These are phyloP conservation scores for Salvelinus sp. DNA, from an alignment of 2,113 vertebrate species.

Conservation along the genomic window DNA sequence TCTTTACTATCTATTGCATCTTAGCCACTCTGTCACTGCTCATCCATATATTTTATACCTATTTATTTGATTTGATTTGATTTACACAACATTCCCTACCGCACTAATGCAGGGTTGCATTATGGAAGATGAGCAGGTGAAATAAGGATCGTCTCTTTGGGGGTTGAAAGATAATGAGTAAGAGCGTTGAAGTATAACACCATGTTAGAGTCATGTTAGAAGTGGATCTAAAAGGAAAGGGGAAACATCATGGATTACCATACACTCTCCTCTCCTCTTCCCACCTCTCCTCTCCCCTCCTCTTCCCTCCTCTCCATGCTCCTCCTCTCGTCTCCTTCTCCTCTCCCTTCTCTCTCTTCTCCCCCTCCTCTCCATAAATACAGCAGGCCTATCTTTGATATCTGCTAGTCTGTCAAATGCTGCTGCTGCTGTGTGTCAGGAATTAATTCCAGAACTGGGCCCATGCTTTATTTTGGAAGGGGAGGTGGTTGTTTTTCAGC, in stretches of 20 bases:
- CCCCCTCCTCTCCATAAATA: neutral
- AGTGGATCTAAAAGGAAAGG: conserved; percentile 17
- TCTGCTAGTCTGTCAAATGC: too few species aligned
- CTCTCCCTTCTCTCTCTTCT: neutral
- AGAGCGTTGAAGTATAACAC: neutral
- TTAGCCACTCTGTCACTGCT: too few species aligned
- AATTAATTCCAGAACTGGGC: too few species aligned
- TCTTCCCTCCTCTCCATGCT: neutral
- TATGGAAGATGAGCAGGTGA: conserved; percentile 6
- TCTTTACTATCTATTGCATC: too few species aligned
- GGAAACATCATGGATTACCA: conserved; percentile 31
- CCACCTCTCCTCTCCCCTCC: neutral
- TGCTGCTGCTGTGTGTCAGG: too few species aligned
- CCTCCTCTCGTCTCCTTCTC: too few species aligned
- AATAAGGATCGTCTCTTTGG: neutral
- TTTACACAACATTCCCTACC: too few species aligned
- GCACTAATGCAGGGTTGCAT: neutral
- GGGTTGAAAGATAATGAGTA: neutral
- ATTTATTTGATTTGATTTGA: too few species aligned
- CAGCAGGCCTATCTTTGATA: too few species aligned
- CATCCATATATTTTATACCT: too few species aligned
- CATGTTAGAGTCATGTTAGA: conserved; percentile 14
- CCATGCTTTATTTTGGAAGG: too few species aligned
- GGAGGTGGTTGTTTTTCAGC: too few species aligned
- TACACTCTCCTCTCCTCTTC: conserved; percentile 17